These are phyloP conservation scores for Tachina lurida DNA, from an alignment of 2,888 invertebrate species.

Conservation along the genomic window DNA sequence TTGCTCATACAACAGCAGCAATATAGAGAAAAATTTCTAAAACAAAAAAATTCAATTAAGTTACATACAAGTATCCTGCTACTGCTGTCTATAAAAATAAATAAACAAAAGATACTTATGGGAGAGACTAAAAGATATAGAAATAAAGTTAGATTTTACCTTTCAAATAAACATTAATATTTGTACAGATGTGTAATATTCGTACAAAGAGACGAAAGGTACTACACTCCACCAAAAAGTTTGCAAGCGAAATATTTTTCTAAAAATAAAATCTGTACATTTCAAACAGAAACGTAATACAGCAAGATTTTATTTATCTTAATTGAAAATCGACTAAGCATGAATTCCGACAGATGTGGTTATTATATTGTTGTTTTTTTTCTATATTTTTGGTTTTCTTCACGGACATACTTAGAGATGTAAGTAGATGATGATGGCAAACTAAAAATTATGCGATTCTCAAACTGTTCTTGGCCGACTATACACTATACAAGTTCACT, in stretches of 20 bases:
- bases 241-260: slow-evolving; percentile 46
- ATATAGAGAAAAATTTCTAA: slow-evolving; percentile 49
- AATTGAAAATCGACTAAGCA: slow-evolving; percentile 74
- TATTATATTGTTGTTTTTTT: slow-evolving; percentile 57
- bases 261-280: slow-evolving; percentile 47
- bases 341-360: slow-evolving; percentile 74
- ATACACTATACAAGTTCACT: too few relatives aligned
- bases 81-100: slow-evolving; percentile 46
- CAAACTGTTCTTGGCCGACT: slow-evolving; percentile 12
- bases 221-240: slow-evolving; percentile 25
- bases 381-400: slow-evolving; percentile 17
- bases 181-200: slow-evolving; percentile 14
- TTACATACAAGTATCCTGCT: slow-evolving; percentile 45
- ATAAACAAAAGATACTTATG: slow-evolving; percentile 51
- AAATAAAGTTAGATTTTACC: slow-evolving; percentile 15
- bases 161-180: slow-evolving; percentile 19
- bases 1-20: slow-evolving; percentile 46
- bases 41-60: slow-evolving; percentile 50
- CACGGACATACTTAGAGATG: slow-evolving; percentile 26
- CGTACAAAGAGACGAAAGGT: neutral
- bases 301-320: slow-evolving; percentile 68
- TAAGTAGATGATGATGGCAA: neutral
- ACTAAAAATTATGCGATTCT: slow-evolving; percentile 31
- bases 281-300: slow-evolving; percentile 61
- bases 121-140: neutral